Base-by-base conservation (phyloP, 1,140 invertebrate genomes). In the Halesus radiatus region DNA sequence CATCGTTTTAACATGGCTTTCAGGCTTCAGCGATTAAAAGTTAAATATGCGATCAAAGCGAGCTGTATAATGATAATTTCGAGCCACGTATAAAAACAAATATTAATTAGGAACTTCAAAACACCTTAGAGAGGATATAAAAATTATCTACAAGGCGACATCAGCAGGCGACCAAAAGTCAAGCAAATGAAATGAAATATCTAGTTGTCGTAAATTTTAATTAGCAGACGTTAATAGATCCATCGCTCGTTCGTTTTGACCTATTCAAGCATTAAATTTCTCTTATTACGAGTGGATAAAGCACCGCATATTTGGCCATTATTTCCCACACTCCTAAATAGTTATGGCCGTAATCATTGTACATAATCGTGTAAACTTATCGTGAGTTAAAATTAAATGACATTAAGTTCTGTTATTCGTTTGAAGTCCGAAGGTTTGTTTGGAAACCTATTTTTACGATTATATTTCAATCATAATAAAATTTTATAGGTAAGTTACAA, bases 201-300 rank as follows among this genome's bases (percentile, higher is more conserved):
- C 16, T 18, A 50, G 18, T 20, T 70, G 23, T 70, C 66, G 45
- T 70, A 70, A 70, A 70, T 52, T 70, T 70, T 70, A 70, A 70
- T 70, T 70, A 70, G 66, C 66, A 22, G 45, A 70, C 66, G 50
- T 45, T 70, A 22, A 70, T 70, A 52, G 29, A 20, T 4, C 18
- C 18, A 70, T 45, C 18, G 66, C 66, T 70, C 18, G 66, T 70
- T 52, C 18, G 18, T 16, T 32, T 10, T 64, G 62, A 64, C 8
- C 26, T 37, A 64, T 64, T 64, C 26, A 26, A 29, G 62, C 62
- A 64, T 64, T 64, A 64, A 64, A 37, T 29, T 26, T 64, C 26
- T 64, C 62, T 26, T 16, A 64, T 56, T 26, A 64, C n/a, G 62
- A 64, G 62, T 64, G 26, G 62, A 29, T 64, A 64, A 64, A 64